phyloP scores from a whole-genome alignment of 2,888 invertebrate species.

The Drosophila engyochracea region DNA sequence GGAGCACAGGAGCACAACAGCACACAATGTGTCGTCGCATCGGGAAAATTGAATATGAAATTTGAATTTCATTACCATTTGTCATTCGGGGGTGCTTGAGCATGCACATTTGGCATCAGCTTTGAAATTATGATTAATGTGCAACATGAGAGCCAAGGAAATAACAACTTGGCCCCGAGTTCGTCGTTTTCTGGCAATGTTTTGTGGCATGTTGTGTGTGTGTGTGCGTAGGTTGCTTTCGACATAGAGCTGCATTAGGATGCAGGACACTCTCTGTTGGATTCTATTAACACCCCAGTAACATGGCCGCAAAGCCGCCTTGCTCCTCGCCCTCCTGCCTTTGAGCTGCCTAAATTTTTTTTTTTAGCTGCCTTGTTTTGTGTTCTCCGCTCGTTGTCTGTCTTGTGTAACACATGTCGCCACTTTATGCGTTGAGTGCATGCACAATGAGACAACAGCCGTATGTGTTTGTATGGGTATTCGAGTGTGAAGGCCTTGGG shows the following conservation, averaged over 20 bases:
- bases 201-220: constrained; percentile 24
- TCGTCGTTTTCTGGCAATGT: constrained; percentile 25
- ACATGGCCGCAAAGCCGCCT: constrained; percentile 29
- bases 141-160: constrained; percentile 14
- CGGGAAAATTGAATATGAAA: constrained; percentile 34
- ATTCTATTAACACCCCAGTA: constrained; percentile 67
- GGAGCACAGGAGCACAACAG: neutral
- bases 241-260: constrained; percentile 55
- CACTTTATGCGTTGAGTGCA: constrained; percentile 78
- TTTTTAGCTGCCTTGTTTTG: constrained; percentile 23
- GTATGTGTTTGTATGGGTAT: neutral
- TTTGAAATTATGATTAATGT: constrained; percentile 58
- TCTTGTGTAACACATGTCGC: constrained; percentile 72
- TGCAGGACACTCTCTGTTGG: constrained; percentile 55
- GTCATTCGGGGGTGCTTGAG: constrained; percentile 8
- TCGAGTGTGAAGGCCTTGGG: constrained; percentile 5
- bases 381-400: constrained; percentile 30
- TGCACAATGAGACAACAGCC: constrained; percentile 69
- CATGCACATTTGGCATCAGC: constrained; percentile 12
- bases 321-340: neutral
- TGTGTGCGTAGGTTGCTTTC: neutral
- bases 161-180: constrained; percentile 9
- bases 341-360: neutral
- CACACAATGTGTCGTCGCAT: neutral
- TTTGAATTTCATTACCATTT: constrained; percentile 39